These are phyloP conservation scores for Heterocephalus glaber DNA, from an alignment of 2,113 vertebrate genomes.

Conservation along the genomic window DNA sequence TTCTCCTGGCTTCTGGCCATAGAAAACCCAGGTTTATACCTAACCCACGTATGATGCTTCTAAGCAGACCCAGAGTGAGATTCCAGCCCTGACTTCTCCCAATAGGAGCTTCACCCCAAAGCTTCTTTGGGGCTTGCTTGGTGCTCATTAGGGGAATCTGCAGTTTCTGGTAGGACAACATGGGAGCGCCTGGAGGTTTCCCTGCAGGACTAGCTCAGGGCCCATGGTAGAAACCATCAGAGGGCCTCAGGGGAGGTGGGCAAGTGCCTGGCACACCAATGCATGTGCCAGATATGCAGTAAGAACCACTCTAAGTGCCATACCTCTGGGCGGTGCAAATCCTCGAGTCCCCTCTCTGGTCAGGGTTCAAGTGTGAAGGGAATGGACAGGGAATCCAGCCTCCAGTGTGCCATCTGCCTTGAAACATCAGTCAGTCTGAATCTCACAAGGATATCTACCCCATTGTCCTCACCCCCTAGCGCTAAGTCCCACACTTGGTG, in stretches of 20 bases:
- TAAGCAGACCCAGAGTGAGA: background rate
- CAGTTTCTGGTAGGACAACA: background rate
- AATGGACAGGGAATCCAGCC: background rate
- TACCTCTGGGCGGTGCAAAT: background rate
- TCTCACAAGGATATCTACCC: background rate
- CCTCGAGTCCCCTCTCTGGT: background rate
- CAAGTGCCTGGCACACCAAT: background rate
- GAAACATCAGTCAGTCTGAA: background rate
- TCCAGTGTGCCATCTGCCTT: background rate
- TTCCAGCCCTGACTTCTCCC: background rate
- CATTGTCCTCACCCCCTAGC: background rate
- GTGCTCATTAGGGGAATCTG: background rate
- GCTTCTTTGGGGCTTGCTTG: background rate
- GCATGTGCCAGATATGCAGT: rapidly evolving
- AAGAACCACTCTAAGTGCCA: background rate
- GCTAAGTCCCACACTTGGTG: background rate
- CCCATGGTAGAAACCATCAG: background rate
- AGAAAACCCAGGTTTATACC: background rate
- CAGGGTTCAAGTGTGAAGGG: background rate
- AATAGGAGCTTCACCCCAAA: background rate
- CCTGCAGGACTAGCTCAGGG: background rate
- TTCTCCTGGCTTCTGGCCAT: background rate
- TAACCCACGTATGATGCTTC: too few species aligned
- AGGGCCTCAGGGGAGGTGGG: too few species aligned
- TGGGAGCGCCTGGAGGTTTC: background rate